phyloP scores from a whole-genome alignment of 1,140 invertebrate genomes.

The Carposina sasakii region DNA sequence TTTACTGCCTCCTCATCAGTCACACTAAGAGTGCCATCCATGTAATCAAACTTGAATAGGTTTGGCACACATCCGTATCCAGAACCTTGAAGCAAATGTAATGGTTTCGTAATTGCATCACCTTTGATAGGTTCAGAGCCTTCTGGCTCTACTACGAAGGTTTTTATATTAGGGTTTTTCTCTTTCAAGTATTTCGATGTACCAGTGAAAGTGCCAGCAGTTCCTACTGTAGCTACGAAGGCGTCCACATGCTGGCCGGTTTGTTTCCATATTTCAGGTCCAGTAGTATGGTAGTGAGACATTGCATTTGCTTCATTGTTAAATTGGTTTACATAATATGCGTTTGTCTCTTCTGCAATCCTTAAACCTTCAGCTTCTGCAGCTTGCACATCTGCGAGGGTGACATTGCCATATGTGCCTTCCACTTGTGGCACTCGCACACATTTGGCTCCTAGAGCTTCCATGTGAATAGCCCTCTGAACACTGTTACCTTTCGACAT shows the following conservation, averaged over 20 bases:
- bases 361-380: constrained; percentile 45
- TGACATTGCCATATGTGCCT: constrained; percentile 59
- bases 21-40: constrained; percentile 48
- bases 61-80: constrained; percentile 57
- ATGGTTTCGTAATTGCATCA: constrained; percentile 47
- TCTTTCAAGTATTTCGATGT: constrained; percentile 56
- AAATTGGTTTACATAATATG: constrained; percentile 58
- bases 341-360: constrained; percentile 42
- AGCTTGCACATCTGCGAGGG: constrained; percentile 46
- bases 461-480: constrained; percentile 59
- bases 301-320: constrained; percentile 43
- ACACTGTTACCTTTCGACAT: constrained; percentile 61
- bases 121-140: constrained; percentile 56
- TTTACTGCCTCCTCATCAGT: constrained; percentile 52
- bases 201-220: constrained; percentile 54
- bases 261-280: constrained; percentile 62
- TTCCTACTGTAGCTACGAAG: constrained; percentile 57
- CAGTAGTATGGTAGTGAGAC: constrained; percentile 50
- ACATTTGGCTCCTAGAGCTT: constrained; percentile 58
- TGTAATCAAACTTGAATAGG: constrained; percentile 46
- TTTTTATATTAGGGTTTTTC: constrained; percentile 43
- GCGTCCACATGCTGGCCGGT: constrained; percentile 54
- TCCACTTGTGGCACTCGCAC: constrained; percentile 55
- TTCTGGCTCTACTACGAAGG: constrained; percentile 50
- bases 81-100: constrained; percentile 60